These are phyloP conservation scores for Parnassius smintheus DNA, from an alignment of 2,888 invertebrate genomes.

Conservation along the genomic window DNA sequence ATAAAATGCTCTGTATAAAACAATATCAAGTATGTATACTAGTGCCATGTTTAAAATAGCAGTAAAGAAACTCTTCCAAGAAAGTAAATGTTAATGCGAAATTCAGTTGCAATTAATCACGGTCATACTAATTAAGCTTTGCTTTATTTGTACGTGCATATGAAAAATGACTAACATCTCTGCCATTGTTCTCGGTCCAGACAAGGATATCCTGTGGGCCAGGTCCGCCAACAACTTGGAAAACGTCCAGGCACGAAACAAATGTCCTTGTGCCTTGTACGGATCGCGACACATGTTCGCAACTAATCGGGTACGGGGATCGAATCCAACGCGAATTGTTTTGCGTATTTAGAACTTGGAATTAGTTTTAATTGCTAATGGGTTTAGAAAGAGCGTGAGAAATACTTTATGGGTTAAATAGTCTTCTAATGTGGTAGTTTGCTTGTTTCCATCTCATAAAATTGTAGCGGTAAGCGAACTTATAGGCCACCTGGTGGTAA, in stretches of 20 bases:
- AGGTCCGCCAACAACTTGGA: constrained; percentile 8
- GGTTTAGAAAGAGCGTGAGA: constrained; percentile 1
- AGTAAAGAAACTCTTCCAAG: constrained; percentile 2
- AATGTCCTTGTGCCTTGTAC: constrained; percentile 22
- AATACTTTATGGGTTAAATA: constrained; percentile 5
- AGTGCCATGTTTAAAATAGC: too few species aligned
- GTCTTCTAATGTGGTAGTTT: neutral
- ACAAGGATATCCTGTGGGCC: constrained; percentile 23
- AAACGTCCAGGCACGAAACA: constrained; percentile 12
- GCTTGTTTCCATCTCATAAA: too few species aligned
- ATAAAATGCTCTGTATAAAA: too few species aligned
- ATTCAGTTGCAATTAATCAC: constrained; percentile 2
- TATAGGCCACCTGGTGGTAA: too few species aligned
- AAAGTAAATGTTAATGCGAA: neutral
- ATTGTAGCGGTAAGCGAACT: too few species aligned
- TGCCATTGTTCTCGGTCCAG: constrained; percentile 16
- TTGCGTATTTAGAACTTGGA: neutral
- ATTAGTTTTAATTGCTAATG: constrained; percentile 13
- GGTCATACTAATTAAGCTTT: constrained; percentile 7
- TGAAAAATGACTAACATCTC: constrained; percentile 13
- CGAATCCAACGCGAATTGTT: constrained; percentile 5
- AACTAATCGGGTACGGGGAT: constrained; percentile 17
- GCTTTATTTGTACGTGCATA: constrained; percentile 4
- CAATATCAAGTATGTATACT: too few species aligned
- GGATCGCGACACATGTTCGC: constrained; percentile 17